Evolutionary conservation across 2,888 invertebrate species (phyloP).

Genomic region (Epirrita christyi): DNA sequence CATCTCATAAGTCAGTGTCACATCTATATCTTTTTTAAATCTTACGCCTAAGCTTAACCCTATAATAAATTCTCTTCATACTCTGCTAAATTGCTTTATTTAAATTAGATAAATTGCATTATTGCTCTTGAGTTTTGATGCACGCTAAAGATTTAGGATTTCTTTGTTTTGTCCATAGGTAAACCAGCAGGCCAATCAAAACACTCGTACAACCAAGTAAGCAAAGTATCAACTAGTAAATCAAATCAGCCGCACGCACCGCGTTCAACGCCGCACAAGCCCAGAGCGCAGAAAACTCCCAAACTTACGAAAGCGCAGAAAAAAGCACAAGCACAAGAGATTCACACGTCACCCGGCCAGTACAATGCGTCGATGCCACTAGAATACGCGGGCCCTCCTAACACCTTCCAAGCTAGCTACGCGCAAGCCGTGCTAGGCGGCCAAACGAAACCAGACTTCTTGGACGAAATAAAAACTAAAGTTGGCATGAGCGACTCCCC

Average conservation of each 20-base stretch:
- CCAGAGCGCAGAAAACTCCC: conserved; percentile 58
- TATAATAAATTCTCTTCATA: background rate
- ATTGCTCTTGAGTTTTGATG: background rate
- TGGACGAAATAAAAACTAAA: conserved; percentile 62
- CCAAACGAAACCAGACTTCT: conserved; percentile 67
- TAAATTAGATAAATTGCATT: background rate
- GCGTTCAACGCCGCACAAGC: conserved; percentile 60
- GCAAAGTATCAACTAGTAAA: conserved; percentile 82
- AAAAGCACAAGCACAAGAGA: conserved; percentile 61
- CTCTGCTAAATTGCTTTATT: background rate
- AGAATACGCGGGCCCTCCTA: conserved; percentile 70
- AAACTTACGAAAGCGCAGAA: conserved; percentile 59
- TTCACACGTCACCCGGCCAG: conserved; percentile 59
- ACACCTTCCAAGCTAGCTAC: conserved; percentile 78
- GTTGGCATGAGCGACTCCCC: conserved; percentile 69
- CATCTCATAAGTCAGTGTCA: too few species aligned
- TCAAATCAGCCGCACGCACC: conserved; percentile 65
- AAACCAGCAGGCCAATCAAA: conserved; percentile 79
- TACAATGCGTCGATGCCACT: conserved; percentile 61
- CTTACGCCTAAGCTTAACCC: background rate
- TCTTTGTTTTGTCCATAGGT: conserved; percentile 54
- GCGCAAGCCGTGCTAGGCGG: conserved; percentile 71
- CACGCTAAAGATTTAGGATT: background rate
- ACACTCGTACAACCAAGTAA: conserved; percentile 82
- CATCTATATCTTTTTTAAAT: too few species aligned